Evolutionary conservation across 1,140 invertebrate genomes (phyloP), one percentile per base, ranked within the genome.

Genomic region (Drosophila ficusphila): DNA sequence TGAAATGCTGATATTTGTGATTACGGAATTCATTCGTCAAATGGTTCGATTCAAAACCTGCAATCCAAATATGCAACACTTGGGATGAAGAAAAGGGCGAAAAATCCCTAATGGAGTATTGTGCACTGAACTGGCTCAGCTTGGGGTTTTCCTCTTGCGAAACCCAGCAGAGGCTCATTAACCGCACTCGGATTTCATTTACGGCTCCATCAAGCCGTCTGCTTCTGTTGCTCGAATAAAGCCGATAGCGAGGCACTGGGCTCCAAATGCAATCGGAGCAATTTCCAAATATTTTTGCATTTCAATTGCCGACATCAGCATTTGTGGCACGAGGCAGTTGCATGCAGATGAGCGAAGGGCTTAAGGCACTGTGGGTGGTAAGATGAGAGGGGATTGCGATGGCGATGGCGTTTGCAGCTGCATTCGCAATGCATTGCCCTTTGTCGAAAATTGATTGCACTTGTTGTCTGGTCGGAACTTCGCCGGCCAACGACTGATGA

Each of bases 201-300:
- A 61, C 60, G 38, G 56, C 54, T 46, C 4, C 39, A 16, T 36
- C 16, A 12, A 14, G 21, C 44, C 33, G 44, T 36, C 60, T 16
- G 21, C 27, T 31, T 5, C 12, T 27, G 39, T 18, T 21, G 31
- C 14, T 34, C 25, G 48, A 21, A 41, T 12, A 14, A 14, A 29
- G 6, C 41, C 8, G 31, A 8, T 21, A 18, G 16, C 11, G 39
- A 23, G n/a, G 19, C 38, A 14, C 12, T 27, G 52, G 2, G 56
- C 25, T 44, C 29, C 60, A 34, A 64, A 46, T 47, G 60, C 56
- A 64, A 64, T 64, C 54, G 60, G 60, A 36, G 23, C 44, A 85
- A 86, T 76, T 79, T 72, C 76, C 76, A 79, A 85, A 85, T 85
- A 85, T 85, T 85, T 85, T 85, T 85, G 79, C 79, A 85, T 85